These are phyloP conservation scores for Hydra vulgaris DNA, from an alignment of 30 jellyfish, hydroid and myxozoan genomes.

Conservation along the genomic window DNA sequence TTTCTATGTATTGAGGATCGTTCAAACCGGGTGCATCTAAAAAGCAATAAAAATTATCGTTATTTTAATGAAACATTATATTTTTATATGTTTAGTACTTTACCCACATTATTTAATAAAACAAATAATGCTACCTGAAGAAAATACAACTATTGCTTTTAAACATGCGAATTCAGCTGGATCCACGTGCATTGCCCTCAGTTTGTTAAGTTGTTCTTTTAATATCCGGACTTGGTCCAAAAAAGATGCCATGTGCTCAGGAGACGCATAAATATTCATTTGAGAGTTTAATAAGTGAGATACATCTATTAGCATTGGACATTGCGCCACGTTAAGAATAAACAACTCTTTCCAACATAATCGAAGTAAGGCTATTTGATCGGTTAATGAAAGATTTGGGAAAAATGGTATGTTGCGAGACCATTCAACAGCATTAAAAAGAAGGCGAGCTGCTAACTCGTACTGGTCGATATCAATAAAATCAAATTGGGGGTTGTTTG, in stretches of 20 bases:
- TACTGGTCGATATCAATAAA: slow-evolving; percentile 71
- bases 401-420: slow-evolving; percentile 84
- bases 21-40: no score
- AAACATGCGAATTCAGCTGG: slow-evolving; percentile 95
- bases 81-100: no score
- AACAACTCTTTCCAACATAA: slow-evolving; percentile 90
- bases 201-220: slow-evolving; percentile 80
- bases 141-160: slow-evolving; percentile 69
- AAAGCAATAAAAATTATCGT: no score
- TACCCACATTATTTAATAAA: no score
- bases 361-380: slow-evolving; percentile 83
- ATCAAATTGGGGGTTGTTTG: slow-evolving; percentile 40
- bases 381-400: slow-evolving; percentile 87
- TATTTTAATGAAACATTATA: no score
- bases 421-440: slow-evolving; percentile 94
- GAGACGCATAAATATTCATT: slow-evolving; percentile 44
- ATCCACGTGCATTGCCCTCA: slow-evolving; percentile 84
- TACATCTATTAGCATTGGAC: slow-evolving; percentile 82
- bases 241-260: slow-evolving; percentile 52
- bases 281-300: slow-evolving; percentile 55
- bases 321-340: slow-evolving; percentile 81
- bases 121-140: no score
- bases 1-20: no score
- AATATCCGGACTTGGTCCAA: slow-evolving; percentile 73
- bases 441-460: slow-evolving; percentile 90